Evolutionary conservation across 2,797 vertebrate genomes (phyloP).

Genomic region (Microctenopoma lineatum): DNA sequence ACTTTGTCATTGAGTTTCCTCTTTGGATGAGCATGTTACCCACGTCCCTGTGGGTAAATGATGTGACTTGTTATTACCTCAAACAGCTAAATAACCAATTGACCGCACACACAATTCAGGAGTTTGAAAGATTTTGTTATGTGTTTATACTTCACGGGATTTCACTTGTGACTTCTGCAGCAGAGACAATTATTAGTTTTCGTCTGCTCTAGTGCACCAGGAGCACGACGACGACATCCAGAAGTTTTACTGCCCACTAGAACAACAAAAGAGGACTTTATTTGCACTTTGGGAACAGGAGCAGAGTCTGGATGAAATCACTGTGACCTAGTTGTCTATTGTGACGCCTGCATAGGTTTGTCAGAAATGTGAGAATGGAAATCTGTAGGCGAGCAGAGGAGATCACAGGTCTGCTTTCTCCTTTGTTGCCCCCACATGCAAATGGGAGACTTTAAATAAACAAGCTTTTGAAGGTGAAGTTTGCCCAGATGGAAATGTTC

Average conservation of each 20-base stretch:
- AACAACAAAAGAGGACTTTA: constrained; percentile 9
- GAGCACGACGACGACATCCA: background rate
- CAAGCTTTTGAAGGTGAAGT: constrained; percentile 77
- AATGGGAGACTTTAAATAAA: constrained; percentile 72
- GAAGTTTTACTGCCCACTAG: background rate
- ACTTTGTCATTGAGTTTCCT: constrained; percentile 5
- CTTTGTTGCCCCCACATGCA: constrained; percentile 74
- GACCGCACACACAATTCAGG: constrained; percentile 7
- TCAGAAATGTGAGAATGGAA: constrained; percentile 56
- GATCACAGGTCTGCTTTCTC: constrained; percentile 62
- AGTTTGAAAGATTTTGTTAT: background rate
- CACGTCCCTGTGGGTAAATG: constrained; percentile 18
- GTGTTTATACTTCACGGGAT: background rate
- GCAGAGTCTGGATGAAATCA: constrained; percentile 30
- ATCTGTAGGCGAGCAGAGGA: constrained; percentile 58
- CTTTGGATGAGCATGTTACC: background rate
- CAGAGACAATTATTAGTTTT: constrained; percentile 10
- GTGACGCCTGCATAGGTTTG: constrained; percentile 44
- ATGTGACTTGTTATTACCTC: constrained; percentile 8
- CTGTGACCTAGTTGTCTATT: constrained; percentile 39
- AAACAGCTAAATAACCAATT: constrained; percentile 20
- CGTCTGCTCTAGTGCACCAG: background rate
- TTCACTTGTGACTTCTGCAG: background rate
- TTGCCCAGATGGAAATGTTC: constrained; percentile 79
- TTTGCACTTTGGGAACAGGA: constrained; percentile 29